A percentile compares a stretch with the other conserved stretches of the same genome.
Evolutionary conservation across 2,888 invertebrate species (phyloP).

Genomic region (Gymnocheta viridis): DNA sequence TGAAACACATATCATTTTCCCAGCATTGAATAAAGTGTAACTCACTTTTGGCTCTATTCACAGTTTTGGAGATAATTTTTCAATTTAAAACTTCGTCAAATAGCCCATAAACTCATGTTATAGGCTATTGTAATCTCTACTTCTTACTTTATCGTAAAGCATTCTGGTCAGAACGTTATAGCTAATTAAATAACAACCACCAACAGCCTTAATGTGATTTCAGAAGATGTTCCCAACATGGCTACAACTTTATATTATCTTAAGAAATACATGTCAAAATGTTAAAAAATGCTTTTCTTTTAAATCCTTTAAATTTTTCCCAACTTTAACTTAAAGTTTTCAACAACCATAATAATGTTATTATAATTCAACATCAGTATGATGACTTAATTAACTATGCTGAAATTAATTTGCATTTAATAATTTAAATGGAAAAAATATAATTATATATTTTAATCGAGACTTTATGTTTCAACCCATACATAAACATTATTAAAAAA

Average conservation of each 20-base stretch:
- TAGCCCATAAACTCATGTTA: too few relatives aligned
- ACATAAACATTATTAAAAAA: neutral
- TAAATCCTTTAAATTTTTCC: neutral
- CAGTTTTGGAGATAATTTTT: too few relatives aligned
- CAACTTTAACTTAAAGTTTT: neutral
- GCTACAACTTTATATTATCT: neutral
- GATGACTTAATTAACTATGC: slow-evolving; percentile 58
- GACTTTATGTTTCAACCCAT: neutral
- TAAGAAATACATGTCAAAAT: too few relatives aligned
- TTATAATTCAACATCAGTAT: slow-evolving; percentile 17
- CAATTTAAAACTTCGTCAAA: too few relatives aligned
- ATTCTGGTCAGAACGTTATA: too few relatives aligned
- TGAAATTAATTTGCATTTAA: slow-evolving; percentile 55
- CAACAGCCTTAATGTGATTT: neutral
- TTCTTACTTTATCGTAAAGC: too few relatives aligned
- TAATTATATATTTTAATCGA: slow-evolving; percentile 19
- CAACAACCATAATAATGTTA: neutral
- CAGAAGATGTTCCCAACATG: neutral
- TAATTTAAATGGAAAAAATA: slow-evolving; percentile 24
- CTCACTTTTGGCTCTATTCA: too few relatives aligned
- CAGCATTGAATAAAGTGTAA: too few relatives aligned
- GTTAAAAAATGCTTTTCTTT: neutral
- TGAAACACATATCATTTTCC: too few relatives aligned
- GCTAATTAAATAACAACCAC: too few relatives aligned
- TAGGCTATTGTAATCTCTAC: too few relatives aligned